phyloP scores from a whole-genome alignment of 2,113 vertebrate species.

The Callaeas wilsoni region DNA sequence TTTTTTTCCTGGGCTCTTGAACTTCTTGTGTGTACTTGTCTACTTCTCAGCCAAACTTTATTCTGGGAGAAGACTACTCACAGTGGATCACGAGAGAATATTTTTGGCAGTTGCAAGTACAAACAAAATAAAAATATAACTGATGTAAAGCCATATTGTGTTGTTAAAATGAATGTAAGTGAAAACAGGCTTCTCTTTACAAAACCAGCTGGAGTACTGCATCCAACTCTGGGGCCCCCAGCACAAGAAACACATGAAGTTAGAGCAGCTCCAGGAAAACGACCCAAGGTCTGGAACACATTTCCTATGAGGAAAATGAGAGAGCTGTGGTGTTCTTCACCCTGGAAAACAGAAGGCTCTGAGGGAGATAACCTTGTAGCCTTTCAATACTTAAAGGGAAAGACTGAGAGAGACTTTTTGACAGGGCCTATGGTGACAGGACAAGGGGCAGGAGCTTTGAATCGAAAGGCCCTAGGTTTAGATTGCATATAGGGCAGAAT shows the following conservation, averaged over 20 bases:
- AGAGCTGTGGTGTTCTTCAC: neutral
- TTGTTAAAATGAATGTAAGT: neutral
- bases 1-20: neutral
- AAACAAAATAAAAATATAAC: neutral
- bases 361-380: fast-evolving
- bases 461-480: neutral
- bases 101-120: neutral
- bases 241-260: neutral
- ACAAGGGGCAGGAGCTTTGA: neutral
- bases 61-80: neutral
- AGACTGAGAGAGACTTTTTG: neutral
- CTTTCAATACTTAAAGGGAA: neutral
- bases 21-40: neutral
- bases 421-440: neutral
- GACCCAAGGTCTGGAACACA: neutral
- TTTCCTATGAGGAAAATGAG: neutral
- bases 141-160: neutral
- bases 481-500: neutral
- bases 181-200: neutral
- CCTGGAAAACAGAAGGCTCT: neutral
- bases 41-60: neutral
- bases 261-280: neutral
- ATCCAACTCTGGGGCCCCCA: neutral
- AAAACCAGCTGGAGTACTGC: neutral
- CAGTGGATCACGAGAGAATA: neutral